Evolutionary conservation across 53 echinoderm and acorn worm species (phyloP), one percentile per base, ranked within the genome.

Genomic region (Astropecten irregularis): DNA sequence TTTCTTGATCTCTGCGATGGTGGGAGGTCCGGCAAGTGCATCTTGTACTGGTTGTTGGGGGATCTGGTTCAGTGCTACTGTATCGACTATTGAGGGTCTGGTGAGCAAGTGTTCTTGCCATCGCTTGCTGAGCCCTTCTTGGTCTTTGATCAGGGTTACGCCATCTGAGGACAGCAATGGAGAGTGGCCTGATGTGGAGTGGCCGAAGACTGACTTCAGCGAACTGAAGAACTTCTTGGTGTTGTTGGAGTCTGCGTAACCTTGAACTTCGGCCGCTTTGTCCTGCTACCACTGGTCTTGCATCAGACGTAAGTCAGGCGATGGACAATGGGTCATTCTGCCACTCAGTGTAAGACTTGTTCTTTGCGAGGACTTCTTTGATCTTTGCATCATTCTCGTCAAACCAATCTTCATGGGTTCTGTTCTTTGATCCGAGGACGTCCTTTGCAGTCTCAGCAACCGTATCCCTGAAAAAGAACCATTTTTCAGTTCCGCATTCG

Each of bases 221-320:
- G 16, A 3, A 19, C 11, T 29, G 52, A 51, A 51, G 53, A 73
- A 73, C 9, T 51, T 50, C 73, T 73, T 30, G 53, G 73, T 13
- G 52, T 73, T 73, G 49, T 73, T 33, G 20, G n/a, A 14, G 52
- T 50, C 73, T 14, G 73, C 73, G 18, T 31, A 30, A 22, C 14
- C 3, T 32, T 73, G 53, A 16, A 73, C 30, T 18, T 73, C 33
- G 13, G 13, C 33, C 2, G 51, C 51, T 51, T 73, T 73, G 4
- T 19, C 73, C 54, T 73, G 30, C 73, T 53, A 73, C 73, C 73
- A 73, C 51, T 73, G 21, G 73, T 73, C 73, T 23, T 73, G 29
- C 73, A 73, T 73, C 37, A 15, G 31, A 20, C 31, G 54, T 16
- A 73, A 53, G 23, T 52, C 35, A 34, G 73, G 7, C 64, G 10